phyloP scores from a whole-genome alignment of 2,113 vertebrate species.

The Cololabis saira region DNA sequence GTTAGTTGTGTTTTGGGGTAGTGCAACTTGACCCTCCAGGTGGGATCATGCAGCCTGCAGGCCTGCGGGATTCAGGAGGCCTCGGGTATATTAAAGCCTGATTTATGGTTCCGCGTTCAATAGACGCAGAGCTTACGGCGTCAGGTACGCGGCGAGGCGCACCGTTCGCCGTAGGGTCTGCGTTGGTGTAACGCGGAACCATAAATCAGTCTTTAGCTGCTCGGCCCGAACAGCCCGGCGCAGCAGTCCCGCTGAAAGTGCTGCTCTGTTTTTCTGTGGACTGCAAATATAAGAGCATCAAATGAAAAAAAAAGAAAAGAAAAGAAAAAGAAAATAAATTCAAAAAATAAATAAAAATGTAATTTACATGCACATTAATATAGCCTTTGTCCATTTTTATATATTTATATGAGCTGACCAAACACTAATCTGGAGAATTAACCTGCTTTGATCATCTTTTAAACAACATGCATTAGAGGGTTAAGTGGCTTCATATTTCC shows the following conservation, averaged over 20 bases:
- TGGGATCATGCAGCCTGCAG: slow-evolving; percentile 11
- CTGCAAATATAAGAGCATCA: slow-evolving; percentile 52
- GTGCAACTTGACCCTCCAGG: slow-evolving; percentile 3
- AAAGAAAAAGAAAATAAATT: not conserved
- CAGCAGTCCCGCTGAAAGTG: slow-evolving; percentile 68
- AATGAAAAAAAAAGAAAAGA: not conserved
- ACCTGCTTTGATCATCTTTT: slow-evolving; percentile 11
- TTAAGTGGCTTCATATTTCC: not conserved
- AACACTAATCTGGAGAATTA: slow-evolving; percentile 19
- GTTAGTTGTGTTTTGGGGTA: not conserved
- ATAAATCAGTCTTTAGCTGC: too few species aligned
- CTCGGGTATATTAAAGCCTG: slow-evolving; percentile 77
- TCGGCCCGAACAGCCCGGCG: too few species aligned
- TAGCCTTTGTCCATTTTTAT: not conserved
- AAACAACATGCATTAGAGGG: slow-evolving; percentile 19
- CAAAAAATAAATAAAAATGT: slow-evolving; percentile 1
- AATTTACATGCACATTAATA: not conserved
- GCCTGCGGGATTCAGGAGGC: slow-evolving; percentile 60
- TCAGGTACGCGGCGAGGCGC: too few species aligned
- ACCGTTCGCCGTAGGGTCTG: too few species aligned
- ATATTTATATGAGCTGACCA: slow-evolving; percentile 12
- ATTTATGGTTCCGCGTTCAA: too few species aligned
- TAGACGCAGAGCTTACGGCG: too few species aligned
- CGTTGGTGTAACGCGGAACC: too few species aligned
- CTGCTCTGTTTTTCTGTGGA: slow-evolving; percentile 16